These are phyloP conservation scores for Hystrix cristata DNA, from an alignment of 2,113 vertebrate species.

Conservation along the genomic window DNA sequence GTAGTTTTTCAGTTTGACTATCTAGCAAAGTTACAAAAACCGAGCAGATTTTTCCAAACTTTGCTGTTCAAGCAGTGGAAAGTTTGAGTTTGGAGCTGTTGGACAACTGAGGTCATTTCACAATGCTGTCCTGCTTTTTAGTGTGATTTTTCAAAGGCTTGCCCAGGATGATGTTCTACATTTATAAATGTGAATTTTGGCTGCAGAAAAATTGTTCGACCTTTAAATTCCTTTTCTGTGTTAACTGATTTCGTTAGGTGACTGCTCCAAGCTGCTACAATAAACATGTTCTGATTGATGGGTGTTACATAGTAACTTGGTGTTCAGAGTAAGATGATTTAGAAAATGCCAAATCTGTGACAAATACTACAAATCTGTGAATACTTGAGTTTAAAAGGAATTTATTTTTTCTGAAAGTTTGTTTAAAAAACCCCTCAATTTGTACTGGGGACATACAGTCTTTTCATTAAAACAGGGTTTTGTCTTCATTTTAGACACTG, in stretches of 20 bases:
- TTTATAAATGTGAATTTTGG: conserved; percentile 14
- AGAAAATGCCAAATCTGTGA: conserved; percentile 18
- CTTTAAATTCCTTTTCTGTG: background rate
- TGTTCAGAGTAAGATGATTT: conserved; percentile 11
- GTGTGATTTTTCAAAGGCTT: background rate
- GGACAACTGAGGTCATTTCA: background rate
- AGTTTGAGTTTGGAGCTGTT: too few relatives aligned
- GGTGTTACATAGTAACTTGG: background rate
- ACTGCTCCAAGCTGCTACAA: background rate
- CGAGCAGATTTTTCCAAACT: too few relatives aligned
- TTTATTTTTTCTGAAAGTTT: background rate
- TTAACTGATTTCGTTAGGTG: background rate
- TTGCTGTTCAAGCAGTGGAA: too few relatives aligned
- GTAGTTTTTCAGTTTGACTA: too few relatives aligned
- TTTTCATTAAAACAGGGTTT: background rate
- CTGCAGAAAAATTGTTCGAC: background rate
- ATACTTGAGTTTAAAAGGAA: conserved; percentile 18
- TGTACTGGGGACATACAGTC: background rate
- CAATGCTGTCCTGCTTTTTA: background rate
- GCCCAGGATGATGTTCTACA: background rate
- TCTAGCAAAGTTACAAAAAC: too few relatives aligned
- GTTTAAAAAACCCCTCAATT: background rate
- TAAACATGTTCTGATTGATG: background rate
- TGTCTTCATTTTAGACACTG: background rate
- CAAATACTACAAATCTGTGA: background rate